Conservation (phyloP, 2,113 vertebrate species). For the Silurus glanis region DNA sequence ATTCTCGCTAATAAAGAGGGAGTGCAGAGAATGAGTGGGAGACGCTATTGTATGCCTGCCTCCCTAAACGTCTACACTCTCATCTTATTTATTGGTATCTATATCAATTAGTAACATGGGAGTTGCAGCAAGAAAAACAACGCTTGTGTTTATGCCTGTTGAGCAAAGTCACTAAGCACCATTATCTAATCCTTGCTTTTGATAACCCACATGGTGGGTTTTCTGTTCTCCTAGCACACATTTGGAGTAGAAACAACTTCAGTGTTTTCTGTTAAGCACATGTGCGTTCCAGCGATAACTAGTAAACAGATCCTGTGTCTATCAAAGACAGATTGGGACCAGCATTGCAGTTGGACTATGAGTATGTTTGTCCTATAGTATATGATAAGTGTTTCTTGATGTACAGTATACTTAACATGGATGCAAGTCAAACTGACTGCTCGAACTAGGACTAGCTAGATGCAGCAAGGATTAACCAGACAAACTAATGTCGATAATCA, state of each 20-base stretch:
- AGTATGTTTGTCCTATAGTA: neutral
- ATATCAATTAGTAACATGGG: slow-evolving; percentile 35
- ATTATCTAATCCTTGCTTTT: slow-evolving; percentile 34
- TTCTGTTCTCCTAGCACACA: neutral
- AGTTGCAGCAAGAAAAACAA: slow-evolving; percentile 5
- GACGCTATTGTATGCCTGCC: slow-evolving; percentile 4
- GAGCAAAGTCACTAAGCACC: slow-evolving; percentile 12
- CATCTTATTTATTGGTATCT: slow-evolving; percentile 24
- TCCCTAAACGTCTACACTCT: neutral
- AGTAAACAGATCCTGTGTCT: neutral
- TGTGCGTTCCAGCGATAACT: slow-evolving; percentile 38
- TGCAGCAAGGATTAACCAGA: neutral
- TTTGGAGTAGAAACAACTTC: slow-evolving; percentile 25
- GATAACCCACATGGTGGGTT: slow-evolving; percentile 21
- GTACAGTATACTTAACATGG: neutral
- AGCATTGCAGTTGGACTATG: neutral
- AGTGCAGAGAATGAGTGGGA: slow-evolving; percentile 9
- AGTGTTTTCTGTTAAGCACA: slow-evolving; percentile 14
- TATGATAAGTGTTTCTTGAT: neutral
- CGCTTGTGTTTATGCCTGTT: slow-evolving; percentile 15
- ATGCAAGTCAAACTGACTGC: neutral
- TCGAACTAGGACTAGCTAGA: neutral
- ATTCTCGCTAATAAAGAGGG: slow-evolving; percentile 27
- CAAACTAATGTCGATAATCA: neutral
- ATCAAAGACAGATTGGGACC: neutral